Evolutionary conservation across 2,113 vertebrate species (phyloP).

Genomic region (Balaeniceps rex): DNA sequence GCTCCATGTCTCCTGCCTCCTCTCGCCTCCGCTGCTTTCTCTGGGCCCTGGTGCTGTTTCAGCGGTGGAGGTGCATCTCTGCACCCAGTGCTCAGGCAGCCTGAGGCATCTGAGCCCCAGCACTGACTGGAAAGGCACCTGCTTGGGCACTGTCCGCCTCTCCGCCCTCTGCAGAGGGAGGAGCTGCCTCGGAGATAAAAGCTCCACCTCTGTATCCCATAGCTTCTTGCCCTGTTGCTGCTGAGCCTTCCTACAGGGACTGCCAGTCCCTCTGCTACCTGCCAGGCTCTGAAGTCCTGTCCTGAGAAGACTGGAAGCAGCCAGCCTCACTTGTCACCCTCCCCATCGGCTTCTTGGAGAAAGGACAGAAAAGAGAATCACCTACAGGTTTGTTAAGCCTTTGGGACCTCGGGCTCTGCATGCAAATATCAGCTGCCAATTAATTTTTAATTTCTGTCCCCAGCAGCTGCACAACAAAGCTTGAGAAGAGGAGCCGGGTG

Average conservation of each 20-base stretch:
- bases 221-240: background rate
- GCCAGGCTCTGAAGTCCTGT: background rate
- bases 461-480: background rate
- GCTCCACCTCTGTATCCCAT: conserved; percentile 18
- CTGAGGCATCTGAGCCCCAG: background rate
- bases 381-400: background rate
- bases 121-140: background rate
- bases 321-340: background rate
- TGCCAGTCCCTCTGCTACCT: background rate
- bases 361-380: background rate
- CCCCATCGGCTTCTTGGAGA: background rate
- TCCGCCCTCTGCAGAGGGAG: background rate
- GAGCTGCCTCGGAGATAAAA: background rate
- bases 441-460: background rate
- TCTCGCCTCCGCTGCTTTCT: background rate
- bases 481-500: background rate
- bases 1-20: background rate
- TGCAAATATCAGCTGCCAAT: background rate
- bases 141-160: background rate
- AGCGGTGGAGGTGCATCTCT: background rate
- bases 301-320: background rate
- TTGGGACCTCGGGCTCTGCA: background rate
- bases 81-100: background rate
- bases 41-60: background rate
- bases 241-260: background rate